Evolutionary conservation across 2,113 vertebrate genomes (phyloP), one percentile per base, ranked within the genome.

Genomic region (Calyptomena viridis): DNA sequence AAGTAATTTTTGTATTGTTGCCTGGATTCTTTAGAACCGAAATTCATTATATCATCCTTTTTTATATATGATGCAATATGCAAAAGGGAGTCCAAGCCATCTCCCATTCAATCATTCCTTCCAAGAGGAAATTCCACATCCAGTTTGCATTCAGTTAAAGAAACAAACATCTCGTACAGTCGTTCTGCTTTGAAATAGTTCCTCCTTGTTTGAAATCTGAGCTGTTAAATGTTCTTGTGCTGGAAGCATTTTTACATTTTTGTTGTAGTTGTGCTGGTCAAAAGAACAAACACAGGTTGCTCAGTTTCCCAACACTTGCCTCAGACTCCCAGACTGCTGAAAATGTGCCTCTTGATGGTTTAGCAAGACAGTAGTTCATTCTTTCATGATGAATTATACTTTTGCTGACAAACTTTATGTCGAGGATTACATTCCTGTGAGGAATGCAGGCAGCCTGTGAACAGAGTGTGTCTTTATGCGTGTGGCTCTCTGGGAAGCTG

Each of bases 121-220:
- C 92, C 95, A 96, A 90, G 86, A 94, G 93, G 94, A 96, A 96
- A 90, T 96, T 96, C 92, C 92, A 96, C 56, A 89, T 94, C 85
- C 90, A 96, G 55, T 96, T 97, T 93, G 64, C 80, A 28, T 96
- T 93, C 95, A 81, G 64, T 77, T 96, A 95, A 92, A 90, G 93
- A 93, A 95, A 95, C 87, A 96, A 96, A 93, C 85, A 90, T 93
- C 69, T 71, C n/a, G 5, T 83, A n/a, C 30, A 11, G 63, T 83
- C 46, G 1, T 90, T 90, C 73, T 72, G 1, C 87, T 90, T 96
- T 84, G 79, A 94, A 93, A 88, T 46, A 68, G 66, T 89, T 90
- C 52, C 69, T 84, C 16, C 47, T 31, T 84, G 83, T 90, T 90
- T 92, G 95, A 96, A 96, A 96, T 84, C 68, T 0, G 64, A 94